Evolutionary conservation across 2,113 vertebrate genomes (phyloP).

Genomic region (Pangasianodon hypophthalmus): DNA sequence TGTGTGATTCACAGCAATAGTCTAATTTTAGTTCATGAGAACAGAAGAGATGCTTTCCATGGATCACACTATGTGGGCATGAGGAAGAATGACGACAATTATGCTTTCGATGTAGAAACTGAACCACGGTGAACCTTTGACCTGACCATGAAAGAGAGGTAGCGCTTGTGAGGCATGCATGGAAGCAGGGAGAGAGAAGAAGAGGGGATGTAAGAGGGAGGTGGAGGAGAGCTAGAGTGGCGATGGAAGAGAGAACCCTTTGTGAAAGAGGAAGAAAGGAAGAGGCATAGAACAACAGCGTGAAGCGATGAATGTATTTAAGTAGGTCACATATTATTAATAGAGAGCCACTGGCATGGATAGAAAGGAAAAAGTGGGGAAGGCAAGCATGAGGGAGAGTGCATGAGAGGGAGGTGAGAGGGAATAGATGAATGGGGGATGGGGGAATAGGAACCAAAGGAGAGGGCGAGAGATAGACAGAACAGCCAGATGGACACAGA

Average conservation of each 20-base stretch:
- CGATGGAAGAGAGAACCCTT: conserved; percentile 32
- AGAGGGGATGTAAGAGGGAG: conserved; percentile 50
- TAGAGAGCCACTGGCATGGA: conserved; percentile 79
- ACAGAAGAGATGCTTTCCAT: not conserved
- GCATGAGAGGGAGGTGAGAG: conserved; percentile 39
- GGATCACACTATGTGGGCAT: not conserved
- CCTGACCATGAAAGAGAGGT: conserved; percentile 1
- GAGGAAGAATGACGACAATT: not conserved
- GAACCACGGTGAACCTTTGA: not conserved
- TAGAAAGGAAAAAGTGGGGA: conserved; percentile 65
- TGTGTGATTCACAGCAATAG: conserved; percentile 1
- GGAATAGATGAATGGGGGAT: conserved; percentile 35
- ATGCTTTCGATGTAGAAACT: not conserved
- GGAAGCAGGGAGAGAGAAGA: conserved; percentile 53
- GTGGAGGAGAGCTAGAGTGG: conserved; percentile 32
- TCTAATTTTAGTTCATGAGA: conserved; percentile 24
- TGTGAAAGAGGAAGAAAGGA: conserved; percentile 45
- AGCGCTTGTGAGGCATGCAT: conserved; percentile 5
- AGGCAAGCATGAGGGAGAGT: conserved; percentile 42
- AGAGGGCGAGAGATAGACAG: conserved; percentile 59
- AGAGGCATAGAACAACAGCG: conserved; percentile 61
- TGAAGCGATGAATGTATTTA: conserved; percentile 77
- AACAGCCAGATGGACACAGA: conserved; percentile 67
- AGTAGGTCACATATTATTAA: conserved; percentile 84
- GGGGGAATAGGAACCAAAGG: not conserved